Evolutionary conservation across 64 coral and sea anemone species (phyloP).

Genomic region (Stichodactyla mertensii): DNA sequence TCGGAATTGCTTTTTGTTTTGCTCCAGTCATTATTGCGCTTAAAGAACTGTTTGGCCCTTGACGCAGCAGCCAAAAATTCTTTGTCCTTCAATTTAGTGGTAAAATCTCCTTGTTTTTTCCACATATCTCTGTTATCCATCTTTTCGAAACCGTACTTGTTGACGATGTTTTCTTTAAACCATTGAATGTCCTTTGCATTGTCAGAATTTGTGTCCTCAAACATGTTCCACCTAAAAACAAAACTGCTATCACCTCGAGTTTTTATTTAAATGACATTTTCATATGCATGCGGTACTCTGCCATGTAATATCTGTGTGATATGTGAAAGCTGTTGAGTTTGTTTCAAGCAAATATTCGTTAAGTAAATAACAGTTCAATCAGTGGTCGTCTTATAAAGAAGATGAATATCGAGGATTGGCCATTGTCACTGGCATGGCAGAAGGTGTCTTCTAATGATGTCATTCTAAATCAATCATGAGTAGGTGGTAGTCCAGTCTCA

Average conservation of each 20-base stretch:
- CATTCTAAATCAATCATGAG: too few species aligned
- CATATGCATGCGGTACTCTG: too few species aligned
- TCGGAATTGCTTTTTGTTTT: neutral
- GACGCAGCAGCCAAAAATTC: neutral
- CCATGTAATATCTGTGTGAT: too few species aligned
- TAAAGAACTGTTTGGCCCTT: constrained; percentile 25
- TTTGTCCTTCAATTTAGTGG: neutral
- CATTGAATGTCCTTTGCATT: constrained; percentile 13
- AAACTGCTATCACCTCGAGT: neutral
- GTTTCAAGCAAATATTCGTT: too few species aligned
- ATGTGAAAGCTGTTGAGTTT: too few species aligned
- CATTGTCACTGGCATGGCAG: too few species aligned
- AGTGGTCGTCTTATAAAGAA: too few species aligned
- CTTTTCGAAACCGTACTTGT: constrained; percentile 22
- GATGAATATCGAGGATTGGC: too few species aligned
- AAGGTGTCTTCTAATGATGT: too few species aligned
- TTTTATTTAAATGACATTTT: too few species aligned
- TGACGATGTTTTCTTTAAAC: constrained; percentile 29
- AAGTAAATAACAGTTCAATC: too few species aligned
- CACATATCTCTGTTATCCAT: neutral
- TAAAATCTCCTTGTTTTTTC: constrained; percentile 9
- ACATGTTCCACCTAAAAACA: neutral
- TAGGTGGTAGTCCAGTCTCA: too few species aligned
- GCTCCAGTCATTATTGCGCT: constrained; percentile 13
- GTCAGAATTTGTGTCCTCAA: neutral